phyloP scores from a whole-genome alignment of 2,797 vertebrate genomes.

The Kryptopterus vitreolus region DNA sequence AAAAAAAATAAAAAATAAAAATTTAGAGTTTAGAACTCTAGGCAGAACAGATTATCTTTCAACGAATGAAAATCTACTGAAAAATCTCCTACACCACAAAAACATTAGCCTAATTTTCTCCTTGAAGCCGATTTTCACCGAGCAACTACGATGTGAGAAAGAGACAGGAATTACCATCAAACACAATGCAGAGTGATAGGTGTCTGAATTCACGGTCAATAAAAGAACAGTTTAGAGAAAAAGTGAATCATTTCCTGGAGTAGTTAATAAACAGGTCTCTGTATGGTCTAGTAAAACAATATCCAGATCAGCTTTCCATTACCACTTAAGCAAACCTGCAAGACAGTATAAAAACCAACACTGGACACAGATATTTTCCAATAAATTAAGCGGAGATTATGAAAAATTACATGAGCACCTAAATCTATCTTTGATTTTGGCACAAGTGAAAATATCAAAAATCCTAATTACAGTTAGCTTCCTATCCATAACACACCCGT shows the following conservation, averaged over 20 bases:
- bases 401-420: too few relatives aligned
- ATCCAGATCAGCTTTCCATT: background rate
- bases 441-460: background rate
- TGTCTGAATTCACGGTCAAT: background rate
- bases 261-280: background rate
- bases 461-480: background rate
- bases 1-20: too few relatives aligned
- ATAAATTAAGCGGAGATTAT: too few relatives aligned
- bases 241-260: background rate
- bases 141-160: background rate
- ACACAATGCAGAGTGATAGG: background rate
- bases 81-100: background rate
- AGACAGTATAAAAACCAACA: background rate
- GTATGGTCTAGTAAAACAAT: background rate
- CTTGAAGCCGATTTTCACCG: background rate
- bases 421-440: background rate
- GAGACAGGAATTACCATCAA: background rate
- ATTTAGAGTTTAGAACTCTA: too few relatives aligned
- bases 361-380: too few relatives aligned
- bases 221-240: background rate
- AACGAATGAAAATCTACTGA: background rate
- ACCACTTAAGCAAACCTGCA: background rate
- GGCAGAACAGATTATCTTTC: background rate
- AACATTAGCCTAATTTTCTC: background rate
- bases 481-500: background rate